A percentile compares a stretch with the other conserved stretches of the same genome.
Conservation (phyloP, 1,140 invertebrate genomes). For the Musca domestica region DNA sequence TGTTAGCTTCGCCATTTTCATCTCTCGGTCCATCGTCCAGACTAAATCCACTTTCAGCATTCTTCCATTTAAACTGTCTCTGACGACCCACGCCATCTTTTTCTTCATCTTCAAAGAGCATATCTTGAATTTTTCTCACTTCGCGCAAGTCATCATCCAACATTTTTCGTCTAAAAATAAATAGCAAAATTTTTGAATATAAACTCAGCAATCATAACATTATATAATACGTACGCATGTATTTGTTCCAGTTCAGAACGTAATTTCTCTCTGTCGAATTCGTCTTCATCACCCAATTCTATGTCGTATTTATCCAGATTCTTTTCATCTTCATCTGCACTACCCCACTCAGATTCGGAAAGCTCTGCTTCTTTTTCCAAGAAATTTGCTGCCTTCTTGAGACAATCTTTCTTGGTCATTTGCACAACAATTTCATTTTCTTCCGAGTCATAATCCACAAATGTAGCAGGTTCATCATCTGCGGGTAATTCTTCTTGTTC, state of each 20-base stretch:
- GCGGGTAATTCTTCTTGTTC: slow-evolving; percentile 31
- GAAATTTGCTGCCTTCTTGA: slow-evolving; percentile 62
- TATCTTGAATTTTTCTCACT: slow-evolving; percentile 71
- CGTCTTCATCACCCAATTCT: slow-evolving; percentile 70
- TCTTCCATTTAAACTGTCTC: slow-evolving; percentile 76
- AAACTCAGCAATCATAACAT: not conserved
- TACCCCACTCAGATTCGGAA: slow-evolving; percentile 74
- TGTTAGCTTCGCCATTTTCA: slow-evolving; percentile 45
- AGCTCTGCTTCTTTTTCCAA: slow-evolving; percentile 82
- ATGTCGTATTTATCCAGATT: slow-evolving; percentile 67
- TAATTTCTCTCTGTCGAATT: slow-evolving; percentile 65
- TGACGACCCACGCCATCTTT: slow-evolving; percentile 68
- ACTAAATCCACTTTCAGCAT: slow-evolving; percentile 60
- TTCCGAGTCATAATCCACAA: slow-evolving; percentile 68
- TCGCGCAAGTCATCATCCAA: slow-evolving; percentile 76
- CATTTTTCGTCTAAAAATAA: slow-evolving; percentile 61
- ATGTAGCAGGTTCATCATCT: slow-evolving; percentile 54
- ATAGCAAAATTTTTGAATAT: slow-evolving; percentile 2
- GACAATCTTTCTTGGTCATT: slow-evolving; percentile 56
- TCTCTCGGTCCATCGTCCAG: slow-evolving; percentile 38
- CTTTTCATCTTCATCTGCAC: slow-evolving; percentile 73
- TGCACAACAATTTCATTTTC: slow-evolving; percentile 63
- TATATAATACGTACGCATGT: slow-evolving; percentile 58
- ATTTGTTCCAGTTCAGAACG: slow-evolving; percentile 64
- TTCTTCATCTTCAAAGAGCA: slow-evolving; percentile 81